Evolutionary conservation across 2,797 vertebrate species (phyloP), one percentile per base, ranked within the genome.

Genomic region (Xenentodon cancila): DNA sequence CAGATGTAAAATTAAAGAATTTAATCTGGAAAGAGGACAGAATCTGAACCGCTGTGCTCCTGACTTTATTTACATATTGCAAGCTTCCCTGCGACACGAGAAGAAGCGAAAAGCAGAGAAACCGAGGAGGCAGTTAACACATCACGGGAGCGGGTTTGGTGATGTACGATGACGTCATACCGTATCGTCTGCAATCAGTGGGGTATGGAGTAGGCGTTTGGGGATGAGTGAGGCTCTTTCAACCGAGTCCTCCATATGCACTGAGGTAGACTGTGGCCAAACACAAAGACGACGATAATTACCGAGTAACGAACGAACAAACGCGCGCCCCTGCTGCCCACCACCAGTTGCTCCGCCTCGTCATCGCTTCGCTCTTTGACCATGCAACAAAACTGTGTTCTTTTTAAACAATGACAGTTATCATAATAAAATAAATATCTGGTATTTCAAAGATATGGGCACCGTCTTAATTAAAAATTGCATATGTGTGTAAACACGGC

Each of bases 191-290:
- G 40, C 72, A 66, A 66, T 78, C 25, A 66, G 34, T 4, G 59
- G 73, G 72, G 67, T 55, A 54, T 1, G 47, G 66, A 64, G 67
- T 50, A 66, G 87, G 74, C 83, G 42, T 85, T 63, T 25, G 66
- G 64, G 73, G 89, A 81, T 62, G 68, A 73, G 77, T 68, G 79
- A 77, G 76, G 82, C 84, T 90, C 77, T 75, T 78, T 79, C 71
- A 91, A 91, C 92, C 58, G 80, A 83, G 91, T 93, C 74, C 79
- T 92, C 93, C 91, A 90, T 91, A 92, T 85, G 91, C 89, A 91
- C 90, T 98, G 96, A 97, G 96, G 96, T 97, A 98, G 96, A 96
- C 93, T 94, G 93, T 91, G 94, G 94, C 93, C 92, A 89, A 91
- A 94, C 88, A 94, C 86, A 87, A 84, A 89, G 75, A 93, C 88